Evolutionary conservation across 2,888 invertebrate species (phyloP).

Genomic region (Agrilus biguttatus): DNA sequence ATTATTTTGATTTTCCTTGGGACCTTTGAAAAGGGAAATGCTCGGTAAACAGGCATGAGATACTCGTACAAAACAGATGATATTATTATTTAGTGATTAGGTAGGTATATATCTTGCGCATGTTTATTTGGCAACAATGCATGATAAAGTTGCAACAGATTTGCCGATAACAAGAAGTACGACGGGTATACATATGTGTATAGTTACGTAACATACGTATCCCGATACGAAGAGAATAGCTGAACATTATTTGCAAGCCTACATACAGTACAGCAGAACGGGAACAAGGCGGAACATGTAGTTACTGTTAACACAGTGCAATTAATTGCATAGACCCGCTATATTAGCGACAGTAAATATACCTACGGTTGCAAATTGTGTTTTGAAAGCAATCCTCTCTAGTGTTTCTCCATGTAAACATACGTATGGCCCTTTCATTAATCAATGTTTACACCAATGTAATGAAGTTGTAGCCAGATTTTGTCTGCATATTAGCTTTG

Average conservation of each 20-base stretch:
- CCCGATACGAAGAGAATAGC: too few relatives aligned
- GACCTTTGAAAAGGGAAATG: too few relatives aligned
- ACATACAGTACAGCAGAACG: constrained; percentile 4
- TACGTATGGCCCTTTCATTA: constrained; percentile 11
- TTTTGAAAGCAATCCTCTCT: constrained; percentile 20
- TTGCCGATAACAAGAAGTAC: too few relatives aligned
- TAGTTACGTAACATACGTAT: too few relatives aligned
- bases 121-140: too few relatives aligned
- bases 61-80: too few relatives aligned
- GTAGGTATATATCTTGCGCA: too few relatives aligned
- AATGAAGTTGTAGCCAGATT: constrained; percentile 14
- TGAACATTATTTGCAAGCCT: not conserved
- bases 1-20: too few relatives aligned
- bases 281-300: constrained; percentile 14
- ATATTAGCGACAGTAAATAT: constrained; percentile 24
- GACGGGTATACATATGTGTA: too few relatives aligned
- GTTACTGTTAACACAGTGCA: constrained; percentile 25
- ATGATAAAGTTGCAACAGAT: too few relatives aligned
- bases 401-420: constrained; percentile 8
- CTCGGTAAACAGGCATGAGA: too few relatives aligned
- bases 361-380: constrained; percentile 23
- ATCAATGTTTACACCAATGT: constrained; percentile 14
- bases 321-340: constrained; percentile 27
- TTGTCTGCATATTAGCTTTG: constrained; percentile 4
- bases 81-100: too few relatives aligned